Percentiles rank a stretch among this genome's conserved stretches.
phyloP scores from a whole-genome alignment of 1,140 invertebrate genomes.

The Brachionus koreanus region DNA sequence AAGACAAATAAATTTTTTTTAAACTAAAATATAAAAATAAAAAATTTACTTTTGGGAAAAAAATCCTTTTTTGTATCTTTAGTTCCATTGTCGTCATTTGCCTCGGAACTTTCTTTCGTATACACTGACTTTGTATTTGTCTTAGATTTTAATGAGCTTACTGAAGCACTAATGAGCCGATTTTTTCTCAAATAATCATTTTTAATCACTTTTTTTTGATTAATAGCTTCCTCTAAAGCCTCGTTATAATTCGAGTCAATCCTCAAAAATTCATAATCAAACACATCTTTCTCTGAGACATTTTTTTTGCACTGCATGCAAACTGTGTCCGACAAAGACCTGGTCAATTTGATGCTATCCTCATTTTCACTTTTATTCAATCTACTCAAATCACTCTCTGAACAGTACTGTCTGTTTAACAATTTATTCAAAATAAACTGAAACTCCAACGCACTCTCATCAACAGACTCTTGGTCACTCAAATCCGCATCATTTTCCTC shows the following conservation, averaged over 20 bases:
- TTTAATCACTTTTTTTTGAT: conserved; percentile 26
- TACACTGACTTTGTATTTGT: not conserved
- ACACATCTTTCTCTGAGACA: not conserved
- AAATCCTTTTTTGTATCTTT: not conserved
- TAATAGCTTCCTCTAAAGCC: conserved; percentile 15
- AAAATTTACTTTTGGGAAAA: conserved; percentile 23
- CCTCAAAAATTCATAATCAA: conserved; percentile 1
- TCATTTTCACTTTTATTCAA: conserved; percentile 47
- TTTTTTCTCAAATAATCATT: not conserved
- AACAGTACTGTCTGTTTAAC: conserved; percentile 28
- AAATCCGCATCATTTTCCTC: conserved; percentile 46
- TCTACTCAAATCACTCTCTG: conserved; percentile 38
- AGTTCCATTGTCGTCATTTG: not conserved
- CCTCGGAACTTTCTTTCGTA: not conserved
- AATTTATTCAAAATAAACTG: conserved; percentile 29
- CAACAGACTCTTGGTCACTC: conserved; percentile 42
- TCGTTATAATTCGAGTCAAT: conserved; percentile 40
- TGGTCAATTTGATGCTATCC: not conserved
- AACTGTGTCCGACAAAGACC: not conserved
- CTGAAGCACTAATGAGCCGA: not conserved
- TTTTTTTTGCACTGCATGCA: not conserved
- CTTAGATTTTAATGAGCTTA: not conserved
- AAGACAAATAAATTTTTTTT: no score
- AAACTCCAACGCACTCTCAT: not conserved
- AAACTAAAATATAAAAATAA: no score